These are phyloP conservation scores for Morone chrysops DNA, from an alignment of 2,113 vertebrate species.

Conservation along the genomic window DNA sequence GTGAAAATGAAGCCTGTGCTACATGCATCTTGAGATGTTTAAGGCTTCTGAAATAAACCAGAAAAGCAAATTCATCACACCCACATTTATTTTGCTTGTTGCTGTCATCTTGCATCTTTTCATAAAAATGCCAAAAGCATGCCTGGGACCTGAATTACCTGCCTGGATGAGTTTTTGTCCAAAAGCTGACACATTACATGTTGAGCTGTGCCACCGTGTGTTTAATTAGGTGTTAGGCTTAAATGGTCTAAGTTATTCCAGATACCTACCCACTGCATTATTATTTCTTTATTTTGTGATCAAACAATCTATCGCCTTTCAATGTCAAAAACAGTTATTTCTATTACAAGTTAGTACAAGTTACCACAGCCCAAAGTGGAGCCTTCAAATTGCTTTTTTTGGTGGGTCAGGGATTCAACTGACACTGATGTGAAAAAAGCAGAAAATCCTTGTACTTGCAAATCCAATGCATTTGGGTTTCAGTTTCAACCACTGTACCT, in stretches of 20 bases:
- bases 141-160: constrained; percentile 63
- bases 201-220: constrained; percentile 12
- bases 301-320: background rate
- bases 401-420: background rate
- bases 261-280: background rate
- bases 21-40: background rate
- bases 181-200: constrained; percentile 17
- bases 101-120: constrained; percentile 76
- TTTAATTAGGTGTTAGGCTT: constrained; percentile 77
- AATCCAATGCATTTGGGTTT: too few species aligned
- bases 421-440: background rate
- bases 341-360: background rate
- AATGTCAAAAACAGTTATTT: background rate
- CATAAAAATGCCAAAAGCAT: constrained; percentile 70
- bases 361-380: background rate
- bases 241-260: background rate
- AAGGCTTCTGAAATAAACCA: constrained; percentile 26
- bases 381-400: background rate
- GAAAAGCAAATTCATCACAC: constrained; percentile 38
- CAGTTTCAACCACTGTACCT: background rate
- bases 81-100: constrained; percentile 44
- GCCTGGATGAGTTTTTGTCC: constrained; percentile 63
- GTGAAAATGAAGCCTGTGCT: background rate
- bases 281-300: background rate
- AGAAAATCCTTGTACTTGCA: background rate